These are phyloP conservation scores for Drosophila parabipectinata DNA, from an alignment of 1,140 invertebrate genomes.

Conservation along the genomic window DNA sequence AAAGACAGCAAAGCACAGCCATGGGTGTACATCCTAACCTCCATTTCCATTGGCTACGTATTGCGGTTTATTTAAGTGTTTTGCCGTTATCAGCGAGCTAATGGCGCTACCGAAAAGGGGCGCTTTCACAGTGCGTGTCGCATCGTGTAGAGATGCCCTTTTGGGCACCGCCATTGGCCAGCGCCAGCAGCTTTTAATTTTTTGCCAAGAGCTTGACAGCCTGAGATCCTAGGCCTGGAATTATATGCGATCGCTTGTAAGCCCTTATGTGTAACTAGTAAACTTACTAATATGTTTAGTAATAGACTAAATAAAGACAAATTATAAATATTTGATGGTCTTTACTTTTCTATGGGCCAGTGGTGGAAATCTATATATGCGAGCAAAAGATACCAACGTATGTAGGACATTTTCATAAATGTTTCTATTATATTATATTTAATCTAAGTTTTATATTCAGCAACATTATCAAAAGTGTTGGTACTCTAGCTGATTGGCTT, in stretches of 20 bases:
- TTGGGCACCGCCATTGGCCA: constrained; percentile 51
- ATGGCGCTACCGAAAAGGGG: constrained; percentile 45
- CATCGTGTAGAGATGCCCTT: constrained; percentile 17
- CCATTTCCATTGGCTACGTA: constrained; percentile 30
- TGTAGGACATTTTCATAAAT: no score
- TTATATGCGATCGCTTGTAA: constrained; percentile 51
- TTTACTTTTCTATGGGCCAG: no score
- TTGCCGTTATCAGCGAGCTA: constrained; percentile 25
- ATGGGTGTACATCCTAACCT: constrained; percentile 31
- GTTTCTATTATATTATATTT: no score
- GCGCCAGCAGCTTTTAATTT: constrained; percentile 40
- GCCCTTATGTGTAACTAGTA: constrained; percentile 70
- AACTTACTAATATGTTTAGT: constrained; percentile 78
- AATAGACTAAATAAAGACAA: constrained; percentile 72
- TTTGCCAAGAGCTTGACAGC: constrained; percentile 69
- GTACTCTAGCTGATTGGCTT: not conserved
- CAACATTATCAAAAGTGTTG: no score
- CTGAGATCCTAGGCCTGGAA: constrained; percentile 46
- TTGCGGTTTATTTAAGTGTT: constrained; percentile 54
- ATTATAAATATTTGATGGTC: constrained; percentile 22
- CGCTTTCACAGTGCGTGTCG: not conserved
- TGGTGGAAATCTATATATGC: no score
- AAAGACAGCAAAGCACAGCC: constrained; percentile 54
- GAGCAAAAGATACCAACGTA: no score
- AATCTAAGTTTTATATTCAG: no score